Evolutionary conservation across 2,113 vertebrate species (phyloP), one percentile per base, ranked within the genome.

Genomic region (Pogonocichla stellata): DNA sequence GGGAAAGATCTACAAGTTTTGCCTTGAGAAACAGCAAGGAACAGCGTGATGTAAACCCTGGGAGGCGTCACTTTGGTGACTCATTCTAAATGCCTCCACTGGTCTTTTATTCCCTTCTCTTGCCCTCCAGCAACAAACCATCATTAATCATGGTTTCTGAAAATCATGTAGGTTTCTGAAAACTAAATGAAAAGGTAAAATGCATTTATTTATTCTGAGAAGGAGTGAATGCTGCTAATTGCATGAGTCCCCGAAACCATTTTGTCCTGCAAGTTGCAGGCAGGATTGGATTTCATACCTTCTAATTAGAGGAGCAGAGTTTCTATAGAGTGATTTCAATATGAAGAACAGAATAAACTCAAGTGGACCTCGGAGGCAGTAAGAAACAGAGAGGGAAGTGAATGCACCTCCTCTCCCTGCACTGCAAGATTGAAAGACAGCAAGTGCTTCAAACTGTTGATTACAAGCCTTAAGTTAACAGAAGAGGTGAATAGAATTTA

Each of bases 21-120:
- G 81, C 92, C 93, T 95, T 51, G 50, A 51, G 50, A 51, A 51
- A 51, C 50, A 51, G 50, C 8, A 28, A 82, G 77, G 88, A 96
- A 78, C 93, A 93, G 83, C 84, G 5, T 16, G 81, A 84, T 84
- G 50, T 47, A 74, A 93, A 74, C 77, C 74, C 77, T 48, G 48
- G 69, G 85, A 93, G 79, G 56, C 8, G 6, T 87, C 80, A 82
- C 48, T 87, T 81, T 10, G 69, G 86, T 95, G 86, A 93, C 87
- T 92, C 88, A 81, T 67, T 85, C 58, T 74, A 60, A 88, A 92
- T 88, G 67, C 91, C 87, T 84, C 80, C 11, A 4, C 77, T 93
- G 78, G 50, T 90, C 95, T 96, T 96, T 94, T 95, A 70, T 95
- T 96, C 92, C 77, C 81, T 92, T 86, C 80, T 80, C 72, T 33